Conservation (phyloP, 2,797 vertebrate species). For the Mus minutoides region DNA sequence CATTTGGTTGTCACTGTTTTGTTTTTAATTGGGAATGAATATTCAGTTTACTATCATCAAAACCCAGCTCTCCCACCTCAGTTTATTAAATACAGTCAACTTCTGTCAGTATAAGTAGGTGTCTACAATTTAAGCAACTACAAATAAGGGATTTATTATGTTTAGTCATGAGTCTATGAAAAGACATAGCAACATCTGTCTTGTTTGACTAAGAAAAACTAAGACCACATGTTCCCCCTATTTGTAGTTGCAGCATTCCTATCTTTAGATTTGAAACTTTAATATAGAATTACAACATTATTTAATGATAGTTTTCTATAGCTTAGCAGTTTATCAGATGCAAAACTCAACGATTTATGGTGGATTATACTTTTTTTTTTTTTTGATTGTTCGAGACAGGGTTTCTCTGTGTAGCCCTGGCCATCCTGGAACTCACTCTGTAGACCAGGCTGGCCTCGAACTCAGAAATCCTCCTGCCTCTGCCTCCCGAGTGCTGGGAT, state of each 20-base stretch:
- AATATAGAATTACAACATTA: neutral
- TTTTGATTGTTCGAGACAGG: too few relatives aligned
- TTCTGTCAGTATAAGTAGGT: neutral
- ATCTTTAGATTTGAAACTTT: neutral
- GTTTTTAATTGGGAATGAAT: constrained; percentile 17
- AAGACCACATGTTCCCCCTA: neutral
- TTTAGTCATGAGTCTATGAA: neutral
- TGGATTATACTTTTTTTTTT: neutral
- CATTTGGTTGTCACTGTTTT: neutral
- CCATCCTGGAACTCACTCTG: too few relatives aligned
- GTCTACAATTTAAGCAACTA: neutral
- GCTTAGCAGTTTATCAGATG: neutral
- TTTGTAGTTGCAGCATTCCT: neutral
- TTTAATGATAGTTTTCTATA: neutral
- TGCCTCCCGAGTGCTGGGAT: too few relatives aligned
- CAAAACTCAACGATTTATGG: neutral
- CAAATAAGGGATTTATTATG: neutral
- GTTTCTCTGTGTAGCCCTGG: too few relatives aligned
- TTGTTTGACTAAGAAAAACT: neutral
- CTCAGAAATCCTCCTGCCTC: too few relatives aligned
- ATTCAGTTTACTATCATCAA: neutral
- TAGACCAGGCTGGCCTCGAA: too few relatives aligned
- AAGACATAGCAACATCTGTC: neutral
- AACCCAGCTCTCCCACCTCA: too few relatives aligned
- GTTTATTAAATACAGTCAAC: neutral